Evolutionary conservation across 2,797 vertebrate species (phyloP).

Genomic region (Mormyrus hasselquistii): DNA sequence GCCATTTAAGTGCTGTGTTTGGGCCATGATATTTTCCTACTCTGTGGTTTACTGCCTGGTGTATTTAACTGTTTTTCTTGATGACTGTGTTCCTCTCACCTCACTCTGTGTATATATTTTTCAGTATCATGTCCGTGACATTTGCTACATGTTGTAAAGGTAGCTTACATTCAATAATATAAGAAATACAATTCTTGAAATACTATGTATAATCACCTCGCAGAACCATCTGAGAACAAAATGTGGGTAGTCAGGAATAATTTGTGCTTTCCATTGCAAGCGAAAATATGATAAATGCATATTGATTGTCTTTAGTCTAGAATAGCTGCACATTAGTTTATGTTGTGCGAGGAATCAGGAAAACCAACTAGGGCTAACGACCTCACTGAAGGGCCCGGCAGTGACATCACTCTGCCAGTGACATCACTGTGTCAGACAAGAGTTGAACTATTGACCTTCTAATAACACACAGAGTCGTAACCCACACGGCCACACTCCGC

Average conservation of each 20-base stretch:
- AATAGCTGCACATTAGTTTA: neutral
- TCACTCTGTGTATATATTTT: neutral
- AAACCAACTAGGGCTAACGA: neutral
- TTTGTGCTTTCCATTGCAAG: neutral
- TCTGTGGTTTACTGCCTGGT: neutral
- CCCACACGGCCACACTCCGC: neutral
- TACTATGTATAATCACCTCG: neutral
- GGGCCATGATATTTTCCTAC: neutral
- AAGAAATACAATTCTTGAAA: neutral
- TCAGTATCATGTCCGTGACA: neutral
- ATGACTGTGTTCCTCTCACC: neutral
- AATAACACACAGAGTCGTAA: neutral
- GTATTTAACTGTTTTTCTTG: neutral
- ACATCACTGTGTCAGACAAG: neutral
- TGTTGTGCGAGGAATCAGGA: neutral
- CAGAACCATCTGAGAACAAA: neutral
- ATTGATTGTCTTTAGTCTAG: neutral
- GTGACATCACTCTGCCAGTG: neutral
- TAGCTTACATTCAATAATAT: neutral
- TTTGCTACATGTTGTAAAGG: conserved; percentile 1
- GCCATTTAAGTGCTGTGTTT: neutral
- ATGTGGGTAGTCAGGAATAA: neutral
- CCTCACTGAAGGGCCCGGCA: neutral
- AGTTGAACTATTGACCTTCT: neutral
- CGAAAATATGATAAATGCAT: neutral